Evolutionary conservation across 2,113 vertebrate genomes (phyloP), one percentile per base, ranked within the genome.

Genomic region (Rhinopithecus roxellana): DNA sequence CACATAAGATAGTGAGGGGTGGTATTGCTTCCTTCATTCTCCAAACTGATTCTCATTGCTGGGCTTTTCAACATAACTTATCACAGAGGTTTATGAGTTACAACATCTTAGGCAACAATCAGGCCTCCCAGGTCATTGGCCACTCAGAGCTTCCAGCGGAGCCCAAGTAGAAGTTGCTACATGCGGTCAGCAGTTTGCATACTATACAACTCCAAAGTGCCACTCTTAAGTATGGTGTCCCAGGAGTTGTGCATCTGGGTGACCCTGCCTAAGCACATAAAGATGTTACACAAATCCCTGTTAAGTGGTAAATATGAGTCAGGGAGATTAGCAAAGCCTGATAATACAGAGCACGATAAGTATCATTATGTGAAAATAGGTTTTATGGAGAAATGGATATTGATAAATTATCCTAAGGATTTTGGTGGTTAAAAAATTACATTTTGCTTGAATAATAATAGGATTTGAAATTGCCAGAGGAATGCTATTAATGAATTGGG

Each of bases 401-500:
- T 95, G 57, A 57, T 95, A 97, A 95, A 93, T 87, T 89, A 90
- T 75, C 50, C 59, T 59, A 93, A 95, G 43, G 81, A 81, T 84
- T 97, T 93, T 90, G 12, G 75, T 96, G 38, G 50, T 87, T 90
- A 35, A 96, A 96, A 95, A 95, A 90, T 55, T 92, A 57, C 16
- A 90, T 92, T 96, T 93, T 95, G 25, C 82, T 94, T 96, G 87
- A 94, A 92, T 97, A 96, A 96, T 96, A 97, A 95, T 64, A 94
- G 82, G 40, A 74, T 90, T 91, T 40, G 35, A 96, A 93, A 92
- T 97, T 84, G 90, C 92, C 92, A 96, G 89, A 97, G 89, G 96
- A 97, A 90, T 93, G 30, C 8, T 95, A 79, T 94, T 97, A 97
- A 97, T 95, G 89, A 97, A 96, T 97, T 94, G 95, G 78, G 69